A percentile compares a stretch with the other conserved stretches of the same genome.
Evolutionary conservation across 2,113 vertebrate genomes (phyloP).

Genomic region (Plotosus lineatus): DNA sequence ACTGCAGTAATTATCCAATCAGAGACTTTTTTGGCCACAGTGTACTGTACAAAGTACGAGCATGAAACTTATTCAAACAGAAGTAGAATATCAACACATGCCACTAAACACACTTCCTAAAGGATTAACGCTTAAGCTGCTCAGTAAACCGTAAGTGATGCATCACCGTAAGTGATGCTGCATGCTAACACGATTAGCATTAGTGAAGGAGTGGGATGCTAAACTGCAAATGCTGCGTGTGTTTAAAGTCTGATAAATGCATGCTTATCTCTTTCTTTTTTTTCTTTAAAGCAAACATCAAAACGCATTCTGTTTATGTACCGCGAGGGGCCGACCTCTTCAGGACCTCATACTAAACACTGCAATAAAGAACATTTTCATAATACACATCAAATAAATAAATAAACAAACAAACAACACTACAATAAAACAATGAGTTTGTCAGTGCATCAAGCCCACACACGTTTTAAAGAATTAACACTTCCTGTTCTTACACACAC

Average conservation of each 20-base stretch:
- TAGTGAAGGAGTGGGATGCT: conserved; percentile 25
- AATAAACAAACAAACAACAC: background rate
- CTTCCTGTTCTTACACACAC: background rate
- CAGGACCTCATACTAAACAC: conserved; percentile 64
- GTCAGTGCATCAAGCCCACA: background rate
- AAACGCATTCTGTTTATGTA: conserved; percentile 55
- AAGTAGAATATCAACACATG: background rate
- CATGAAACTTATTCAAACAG: too few relatives aligned
- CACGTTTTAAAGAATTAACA: background rate
- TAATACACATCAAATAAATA: background rate
- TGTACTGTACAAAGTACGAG: too few relatives aligned
- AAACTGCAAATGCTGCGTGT: background rate
- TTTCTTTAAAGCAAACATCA: conserved; percentile 56
- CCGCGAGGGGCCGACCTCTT: conserved; percentile 60
- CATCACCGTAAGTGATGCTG: background rate
- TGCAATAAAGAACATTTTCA: conserved; percentile 63
- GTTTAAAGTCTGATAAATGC: conserved; percentile 12
- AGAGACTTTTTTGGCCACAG: too few relatives aligned
- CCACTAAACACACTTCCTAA: background rate
- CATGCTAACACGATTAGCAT: conserved; percentile 47
- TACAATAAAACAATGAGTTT: background rate
- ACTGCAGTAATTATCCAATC: too few relatives aligned
- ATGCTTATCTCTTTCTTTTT: conserved; percentile 13
- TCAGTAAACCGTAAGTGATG: background rate
- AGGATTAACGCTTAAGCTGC: background rate